phyloP scores from a whole-genome alignment of 2,888 invertebrate genomes.

The Parnassius apollo region DNA sequence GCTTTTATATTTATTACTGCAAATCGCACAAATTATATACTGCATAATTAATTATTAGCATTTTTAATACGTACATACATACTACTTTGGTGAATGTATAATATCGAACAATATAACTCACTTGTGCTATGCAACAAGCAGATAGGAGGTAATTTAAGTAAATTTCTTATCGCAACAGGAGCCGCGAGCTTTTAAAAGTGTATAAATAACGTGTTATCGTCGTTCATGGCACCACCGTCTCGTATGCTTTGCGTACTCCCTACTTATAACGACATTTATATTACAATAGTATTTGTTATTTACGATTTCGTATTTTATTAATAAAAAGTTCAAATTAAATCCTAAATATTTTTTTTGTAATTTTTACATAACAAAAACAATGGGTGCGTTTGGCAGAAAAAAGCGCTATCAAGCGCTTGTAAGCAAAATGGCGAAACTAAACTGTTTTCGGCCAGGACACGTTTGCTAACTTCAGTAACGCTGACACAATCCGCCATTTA shows the following conservation, averaged over 20 bases:
- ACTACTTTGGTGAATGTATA: neutral
- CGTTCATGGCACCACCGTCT: conserved; percentile 34
- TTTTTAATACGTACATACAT: neutral
- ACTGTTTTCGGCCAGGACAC: too few species aligned
- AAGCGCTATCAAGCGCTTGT: too few species aligned
- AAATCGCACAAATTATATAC: too few species aligned
- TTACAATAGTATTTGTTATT: conserved; percentile 18
- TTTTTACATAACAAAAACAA: too few species aligned
- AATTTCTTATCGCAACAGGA: conserved; percentile 58
- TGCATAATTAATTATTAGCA: neutral
- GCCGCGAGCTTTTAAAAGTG: conserved; percentile 52
- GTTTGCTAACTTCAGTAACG: too few species aligned
- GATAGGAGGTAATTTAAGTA: conserved; percentile 36
- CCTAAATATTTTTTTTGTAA: too few species aligned
- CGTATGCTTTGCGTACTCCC: conserved; percentile 32
- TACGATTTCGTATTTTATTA: neutral
- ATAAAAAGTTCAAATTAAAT: neutral
- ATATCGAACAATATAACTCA: conserved; percentile 1
- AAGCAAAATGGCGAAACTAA: too few species aligned
- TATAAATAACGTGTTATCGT: conserved; percentile 56
- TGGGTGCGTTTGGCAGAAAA: too few species aligned
- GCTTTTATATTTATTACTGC: too few species aligned
- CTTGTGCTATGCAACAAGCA: conserved; percentile 9
- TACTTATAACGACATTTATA: conserved; percentile 17
- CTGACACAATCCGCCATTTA: too few species aligned